Base-by-base conservation (phyloP, 2,113 vertebrate species). In the Falcunculus frontatus region DNA sequence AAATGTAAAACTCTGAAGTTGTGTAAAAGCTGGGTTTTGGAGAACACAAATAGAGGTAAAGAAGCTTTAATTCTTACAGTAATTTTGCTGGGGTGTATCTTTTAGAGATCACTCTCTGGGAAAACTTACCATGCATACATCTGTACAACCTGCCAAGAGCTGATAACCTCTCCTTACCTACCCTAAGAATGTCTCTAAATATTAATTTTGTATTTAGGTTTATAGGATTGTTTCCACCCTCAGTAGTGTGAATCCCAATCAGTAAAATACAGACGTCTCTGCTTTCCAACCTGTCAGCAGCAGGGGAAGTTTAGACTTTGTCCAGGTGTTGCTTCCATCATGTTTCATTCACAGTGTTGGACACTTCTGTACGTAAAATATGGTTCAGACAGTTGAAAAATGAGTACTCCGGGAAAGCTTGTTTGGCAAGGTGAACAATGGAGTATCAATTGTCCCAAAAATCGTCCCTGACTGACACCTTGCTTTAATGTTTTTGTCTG, bases 301-400 rank as follows among this genome's bases (percentile, higher is more conserved):
- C 9, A 53, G 9, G 3, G 1, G 2, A 89, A 47, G 11, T 65
- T 77, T 32, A 62, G 22, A 6, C 35, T 55, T 72, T 73, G 25
- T 72, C 21, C 53, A 47, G 14, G 18, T 33, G 33, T n/a, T 72
- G 10, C 47, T 13, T 83, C 21, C 22, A 11, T 55, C 39, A 59
- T 15, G 14, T 74, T 67, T 88, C 39, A 32, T 23, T 37, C 35
- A 16, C 1, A 1, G 4, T 35, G 25, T 52, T 56, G 47, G 50
- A 16, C 3, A 7, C 9, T 0, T 2, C 6, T 76, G 27, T 73
- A 55, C 1, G 1, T 49, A 42, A 55, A 65, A 44, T 35, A 52
- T 8, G 3, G 12, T 60, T 73, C 53, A 84, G 68, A 39, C 4
- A 55, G 37, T 26, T 25, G 12, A 30, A 16, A 72, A 64, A 33